phyloP scores from a whole-genome alignment of 2,888 invertebrate genomes.

The Prosapia bicincta region DNA sequence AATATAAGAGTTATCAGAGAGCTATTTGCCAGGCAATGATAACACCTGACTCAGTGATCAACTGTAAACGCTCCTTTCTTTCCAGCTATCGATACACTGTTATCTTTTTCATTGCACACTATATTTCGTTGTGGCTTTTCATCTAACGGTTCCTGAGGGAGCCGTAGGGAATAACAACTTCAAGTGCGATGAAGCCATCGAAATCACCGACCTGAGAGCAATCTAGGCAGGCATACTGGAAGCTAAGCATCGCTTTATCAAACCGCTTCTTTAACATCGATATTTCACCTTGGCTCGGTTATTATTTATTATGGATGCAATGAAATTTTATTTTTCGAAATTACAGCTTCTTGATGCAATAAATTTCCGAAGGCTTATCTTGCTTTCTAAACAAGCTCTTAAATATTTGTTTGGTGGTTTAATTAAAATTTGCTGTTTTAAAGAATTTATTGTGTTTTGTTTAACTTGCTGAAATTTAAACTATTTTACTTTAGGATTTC shows the following conservation, averaged over 20 bases:
- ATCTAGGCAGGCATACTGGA: not conserved
- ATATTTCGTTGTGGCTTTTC: not conserved
- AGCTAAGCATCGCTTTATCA: not conserved
- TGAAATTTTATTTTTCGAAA: not conserved
- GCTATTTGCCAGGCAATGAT: not conserved
- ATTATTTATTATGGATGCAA: not conserved
- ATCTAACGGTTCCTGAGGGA: not conserved
- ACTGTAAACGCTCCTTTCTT: not conserved
- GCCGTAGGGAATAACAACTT: slow-evolving; percentile 2
- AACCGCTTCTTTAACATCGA: not conserved
- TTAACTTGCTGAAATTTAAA: too few species aligned
- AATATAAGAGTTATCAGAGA: not conserved
- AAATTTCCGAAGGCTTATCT: too few species aligned
- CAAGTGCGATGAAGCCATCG: not conserved
- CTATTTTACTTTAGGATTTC: too few species aligned
- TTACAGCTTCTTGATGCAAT: not conserved
- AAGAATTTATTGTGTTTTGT: too few species aligned
- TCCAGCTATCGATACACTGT: not conserved
- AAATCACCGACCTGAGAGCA: not conserved
- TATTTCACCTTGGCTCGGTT: not conserved
- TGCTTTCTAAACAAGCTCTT: too few species aligned
- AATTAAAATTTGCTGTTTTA: too few species aligned
- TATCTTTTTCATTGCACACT: not conserved
- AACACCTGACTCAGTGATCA: not conserved
- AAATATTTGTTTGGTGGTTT: too few species aligned